Evolutionary conservation across 2,797 vertebrate species (phyloP).

Genomic region (Bradypus variegatus): DNA sequence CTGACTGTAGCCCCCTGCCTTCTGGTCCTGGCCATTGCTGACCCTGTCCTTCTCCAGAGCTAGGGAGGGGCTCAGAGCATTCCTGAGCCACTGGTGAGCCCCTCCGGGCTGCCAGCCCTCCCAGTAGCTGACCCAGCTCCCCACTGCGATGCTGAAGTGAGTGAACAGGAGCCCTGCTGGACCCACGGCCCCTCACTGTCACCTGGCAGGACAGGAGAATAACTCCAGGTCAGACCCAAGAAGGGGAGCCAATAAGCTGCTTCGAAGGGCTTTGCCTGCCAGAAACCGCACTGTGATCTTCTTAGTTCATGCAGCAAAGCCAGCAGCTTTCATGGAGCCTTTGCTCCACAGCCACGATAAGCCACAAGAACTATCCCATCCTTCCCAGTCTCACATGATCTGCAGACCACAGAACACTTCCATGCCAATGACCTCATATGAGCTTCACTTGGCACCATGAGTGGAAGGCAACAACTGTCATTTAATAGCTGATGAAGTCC

Average conservation of each 20-base stretch:
- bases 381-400: accelerated
- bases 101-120: neutral
- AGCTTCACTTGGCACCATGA: neutral
- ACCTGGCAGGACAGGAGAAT: neutral
- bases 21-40: neutral
- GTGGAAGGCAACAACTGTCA: neutral
- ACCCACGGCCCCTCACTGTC: neutral
- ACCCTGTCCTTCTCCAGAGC: neutral
- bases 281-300: neutral
- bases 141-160: neutral
- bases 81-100: neutral
- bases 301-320: neutral
- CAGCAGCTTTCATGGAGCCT: accelerated
- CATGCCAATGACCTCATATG: accelerated
- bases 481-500: neutral
- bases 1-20: neutral
- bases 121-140: neutral
- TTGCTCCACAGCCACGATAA: neutral
- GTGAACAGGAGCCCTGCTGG: neutral
- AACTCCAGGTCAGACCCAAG: neutral
- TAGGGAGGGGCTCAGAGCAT: neutral
- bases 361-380: accelerated
- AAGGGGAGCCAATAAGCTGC: neutral
- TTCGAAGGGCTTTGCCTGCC: neutral
- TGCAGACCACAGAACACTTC: neutral